These are phyloP conservation scores for Zosterops pallidus DNA, from an alignment of 2,113 vertebrate species.

Conservation along the genomic window DNA sequence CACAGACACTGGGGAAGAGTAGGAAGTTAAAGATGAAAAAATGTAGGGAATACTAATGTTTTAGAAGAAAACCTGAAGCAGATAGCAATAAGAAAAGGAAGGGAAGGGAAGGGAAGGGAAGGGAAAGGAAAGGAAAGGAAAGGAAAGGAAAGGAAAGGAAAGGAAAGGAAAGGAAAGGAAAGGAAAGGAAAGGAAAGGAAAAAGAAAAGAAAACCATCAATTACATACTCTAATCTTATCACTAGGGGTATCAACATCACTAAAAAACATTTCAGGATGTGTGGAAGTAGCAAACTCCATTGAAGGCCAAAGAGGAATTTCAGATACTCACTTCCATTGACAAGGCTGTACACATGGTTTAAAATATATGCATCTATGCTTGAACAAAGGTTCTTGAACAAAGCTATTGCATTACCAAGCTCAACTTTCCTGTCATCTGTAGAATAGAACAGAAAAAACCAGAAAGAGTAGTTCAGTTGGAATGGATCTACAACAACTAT, in stretches of 20 bases:
- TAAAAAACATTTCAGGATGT: background rate
- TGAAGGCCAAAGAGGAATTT: background rate
- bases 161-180: too few species aligned
- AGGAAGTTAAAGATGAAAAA: background rate
- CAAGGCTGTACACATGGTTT: background rate
- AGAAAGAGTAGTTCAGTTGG: background rate
- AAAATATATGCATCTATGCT: background rate
- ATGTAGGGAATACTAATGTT: background rate
- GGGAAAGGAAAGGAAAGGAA: too few species aligned
- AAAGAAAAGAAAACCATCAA: background rate
- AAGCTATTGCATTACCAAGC: background rate
- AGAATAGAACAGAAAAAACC: background rate
- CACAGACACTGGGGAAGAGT: background rate
- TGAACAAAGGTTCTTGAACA: background rate
- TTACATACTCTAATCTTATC: background rate
- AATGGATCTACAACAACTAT: background rate
- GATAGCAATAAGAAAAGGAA: background rate
- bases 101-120: too few species aligned
- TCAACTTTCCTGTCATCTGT: background rate
- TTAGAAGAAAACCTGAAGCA: background rate
- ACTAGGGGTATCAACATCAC: background rate
- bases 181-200: background rate
- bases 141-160: too few species aligned
- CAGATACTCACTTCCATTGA: background rate
- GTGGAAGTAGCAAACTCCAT: background rate